phyloP scores from a whole-genome alignment of 2,797 vertebrate species.

The Oryzias sinensis region DNA sequence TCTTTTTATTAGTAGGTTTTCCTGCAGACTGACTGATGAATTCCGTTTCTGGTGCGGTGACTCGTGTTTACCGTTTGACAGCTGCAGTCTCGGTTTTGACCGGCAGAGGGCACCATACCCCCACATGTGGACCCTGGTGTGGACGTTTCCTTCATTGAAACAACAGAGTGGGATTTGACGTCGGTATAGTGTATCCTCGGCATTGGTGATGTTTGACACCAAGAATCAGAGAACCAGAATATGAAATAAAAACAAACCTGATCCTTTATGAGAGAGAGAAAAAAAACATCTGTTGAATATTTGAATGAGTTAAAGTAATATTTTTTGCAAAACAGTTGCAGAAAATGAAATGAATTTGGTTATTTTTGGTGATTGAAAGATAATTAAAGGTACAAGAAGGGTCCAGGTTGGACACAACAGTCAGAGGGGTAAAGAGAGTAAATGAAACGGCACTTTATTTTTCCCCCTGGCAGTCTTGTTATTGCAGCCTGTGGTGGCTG shows the following conservation, averaged over 20 bases:
- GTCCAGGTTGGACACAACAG: constrained; percentile 1
- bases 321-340: too few species aligned
- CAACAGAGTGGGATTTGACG: constrained; percentile 6
- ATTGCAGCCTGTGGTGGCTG: constrained; percentile 61
- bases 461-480: constrained; percentile 45
- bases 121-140: constrained; percentile 15
- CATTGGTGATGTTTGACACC: constrained; percentile 17
- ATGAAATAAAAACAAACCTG: too few species aligned
- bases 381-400: not conserved
- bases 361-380: too few species aligned
- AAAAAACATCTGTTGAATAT: too few species aligned
- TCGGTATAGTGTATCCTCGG: constrained; percentile 20
- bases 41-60: not conserved
- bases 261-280: too few species aligned
- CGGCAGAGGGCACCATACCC: constrained; percentile 74
- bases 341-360: too few species aligned
- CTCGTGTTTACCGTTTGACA: not conserved
- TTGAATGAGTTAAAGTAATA: too few species aligned
- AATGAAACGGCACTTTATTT: constrained; percentile 41
- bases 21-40: not conserved
- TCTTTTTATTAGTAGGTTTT: too few species aligned
- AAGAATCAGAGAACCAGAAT: constrained; percentile 16
- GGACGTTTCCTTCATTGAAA: not conserved
- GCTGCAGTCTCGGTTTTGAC: constrained; percentile 32
- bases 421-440: constrained; percentile 26